Base-by-base conservation (phyloP, 2,797 vertebrate genomes). In the Graptemys geographica region DNA sequence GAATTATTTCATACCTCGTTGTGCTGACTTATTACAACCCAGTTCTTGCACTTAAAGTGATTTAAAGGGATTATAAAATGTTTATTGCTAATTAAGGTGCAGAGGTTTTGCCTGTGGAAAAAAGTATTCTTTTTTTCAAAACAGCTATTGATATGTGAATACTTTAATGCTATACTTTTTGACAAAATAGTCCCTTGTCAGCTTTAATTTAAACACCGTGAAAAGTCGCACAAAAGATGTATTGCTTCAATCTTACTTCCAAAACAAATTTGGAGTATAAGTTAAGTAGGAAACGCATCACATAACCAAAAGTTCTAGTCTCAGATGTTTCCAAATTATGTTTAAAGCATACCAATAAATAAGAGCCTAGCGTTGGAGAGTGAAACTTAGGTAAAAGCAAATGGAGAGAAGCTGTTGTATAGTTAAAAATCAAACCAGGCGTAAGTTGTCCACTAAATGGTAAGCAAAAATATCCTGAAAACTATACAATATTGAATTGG, bases 391-490 rank as follows among this genome's bases (percentile, higher is more conserved):
- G 79, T 51, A 85, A 86, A 91, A 51, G 5, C 82, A 85, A 7
- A 79, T 9, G 69, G 49, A 80, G 44, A 44, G 41, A 83, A 23
- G 41, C 33, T 89, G 2, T 6, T 15, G 0, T 84, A 37, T 25
- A 11, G 2, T 44, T 76, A 81, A 76, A 33, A 90, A 55, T 83
- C 21, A 44, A 82, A 57, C 44, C 37, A 41, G 11, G 2, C 7
- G 65, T 52, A 89, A 6, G 41, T 90, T 74, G 25, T 86, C 10
- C 51, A 0, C 12, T 13, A 51, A 85, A 53, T 59, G 49, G 51
- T 37, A 79, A 83, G 88, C 44, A 33, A 78, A 55, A 69, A 49
- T 13, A 56, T 87, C 90, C 10, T 86, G 84, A 74, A 81, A 80
- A 56, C 7, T 2, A 19, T 59, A 9, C 33, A 86, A 79, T 65